Evolutionary conservation across 2,888 invertebrate species (phyloP).

Genomic region (Tortrix viridana): DNA sequence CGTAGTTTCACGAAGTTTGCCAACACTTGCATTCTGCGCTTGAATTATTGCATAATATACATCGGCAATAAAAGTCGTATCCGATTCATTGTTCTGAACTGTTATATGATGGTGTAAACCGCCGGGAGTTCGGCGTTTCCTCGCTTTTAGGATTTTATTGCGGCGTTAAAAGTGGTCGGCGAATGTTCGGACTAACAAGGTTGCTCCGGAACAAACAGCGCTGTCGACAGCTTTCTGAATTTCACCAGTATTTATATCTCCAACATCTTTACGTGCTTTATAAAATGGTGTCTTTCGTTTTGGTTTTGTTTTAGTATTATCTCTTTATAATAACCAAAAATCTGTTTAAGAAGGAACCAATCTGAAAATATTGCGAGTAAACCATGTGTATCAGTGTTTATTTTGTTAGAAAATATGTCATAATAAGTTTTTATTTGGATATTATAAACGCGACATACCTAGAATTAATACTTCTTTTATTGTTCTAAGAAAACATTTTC

Average conservation of each 20-base stretch:
- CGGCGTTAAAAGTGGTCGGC: conserved; percentile 23
- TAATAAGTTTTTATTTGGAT: too few species aligned
- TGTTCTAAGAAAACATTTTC: too few species aligned
- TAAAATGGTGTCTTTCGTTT: not conserved
- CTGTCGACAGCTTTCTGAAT: conserved; percentile 5
- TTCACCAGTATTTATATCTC: not conserved
- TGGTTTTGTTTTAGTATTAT: not conserved
- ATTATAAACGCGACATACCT: too few species aligned
- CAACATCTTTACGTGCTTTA: not conserved
- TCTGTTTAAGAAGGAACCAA: too few species aligned
- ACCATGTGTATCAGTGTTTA: too few species aligned
- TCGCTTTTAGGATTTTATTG: conserved; percentile 31
- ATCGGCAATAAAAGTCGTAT: conserved; percentile 64
- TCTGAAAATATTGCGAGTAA: too few species aligned
- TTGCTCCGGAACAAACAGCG: conserved; percentile 21
- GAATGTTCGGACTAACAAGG: conserved; percentile 32
- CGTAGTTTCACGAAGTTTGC: conserved; percentile 46
- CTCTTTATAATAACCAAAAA: too few species aligned
- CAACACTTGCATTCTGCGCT: conserved; percentile 68
- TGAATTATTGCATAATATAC: conserved; percentile 74
- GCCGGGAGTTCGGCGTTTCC: conserved; percentile 46
- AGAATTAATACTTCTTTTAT: too few species aligned
- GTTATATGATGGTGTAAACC: conserved; percentile 66
- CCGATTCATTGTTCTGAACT: conserved; percentile 63
- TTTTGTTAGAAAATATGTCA: too few species aligned